These are phyloP conservation scores for Echiichthys vipera DNA, from an alignment of 2,797 vertebrate genomes.

Conservation along the genomic window DNA sequence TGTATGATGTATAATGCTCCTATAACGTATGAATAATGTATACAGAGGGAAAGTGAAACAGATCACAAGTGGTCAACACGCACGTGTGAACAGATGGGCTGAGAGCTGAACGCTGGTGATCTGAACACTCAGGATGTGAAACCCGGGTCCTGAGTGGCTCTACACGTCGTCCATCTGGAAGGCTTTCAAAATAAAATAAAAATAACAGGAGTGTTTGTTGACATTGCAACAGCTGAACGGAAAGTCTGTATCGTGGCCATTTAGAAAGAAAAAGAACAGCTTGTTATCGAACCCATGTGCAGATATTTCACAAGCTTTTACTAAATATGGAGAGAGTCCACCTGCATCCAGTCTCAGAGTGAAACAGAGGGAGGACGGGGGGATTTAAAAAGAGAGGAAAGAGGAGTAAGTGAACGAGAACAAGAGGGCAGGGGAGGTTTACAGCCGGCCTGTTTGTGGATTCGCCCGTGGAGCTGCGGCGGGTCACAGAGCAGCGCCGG, in stretches of 20 bases:
- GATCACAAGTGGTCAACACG: too few relatives aligned
- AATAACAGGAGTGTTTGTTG: constrained; percentile 17
- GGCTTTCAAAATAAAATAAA: neutral
- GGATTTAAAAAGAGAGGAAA: neutral
- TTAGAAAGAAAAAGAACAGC: neutral
- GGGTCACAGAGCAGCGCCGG: constrained; percentile 36
- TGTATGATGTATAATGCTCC: too few relatives aligned
- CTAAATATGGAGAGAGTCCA: constrained; percentile 16
- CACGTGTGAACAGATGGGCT: too few relatives aligned
- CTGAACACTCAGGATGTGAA: too few relatives aligned
- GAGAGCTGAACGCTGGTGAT: too few relatives aligned
- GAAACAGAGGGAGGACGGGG: neutral
- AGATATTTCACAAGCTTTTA: constrained; percentile 16
- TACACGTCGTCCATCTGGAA: constrained; percentile 21
- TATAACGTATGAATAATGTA: too few relatives aligned
- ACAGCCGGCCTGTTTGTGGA: constrained; percentile 33
- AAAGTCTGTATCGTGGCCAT: neutral
- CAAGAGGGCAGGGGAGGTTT: constrained; percentile 33
- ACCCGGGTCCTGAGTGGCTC: too few relatives aligned
- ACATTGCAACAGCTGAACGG: neutral
- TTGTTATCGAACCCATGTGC: constrained; percentile 15
- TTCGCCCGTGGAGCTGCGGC: constrained; percentile 16
- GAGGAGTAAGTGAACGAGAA: neutral
- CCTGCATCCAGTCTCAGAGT: neutral
- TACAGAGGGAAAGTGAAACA: too few relatives aligned